Conservation (phyloP, 2,113 vertebrate genomes). For the Oreochromis aureus region DNA sequence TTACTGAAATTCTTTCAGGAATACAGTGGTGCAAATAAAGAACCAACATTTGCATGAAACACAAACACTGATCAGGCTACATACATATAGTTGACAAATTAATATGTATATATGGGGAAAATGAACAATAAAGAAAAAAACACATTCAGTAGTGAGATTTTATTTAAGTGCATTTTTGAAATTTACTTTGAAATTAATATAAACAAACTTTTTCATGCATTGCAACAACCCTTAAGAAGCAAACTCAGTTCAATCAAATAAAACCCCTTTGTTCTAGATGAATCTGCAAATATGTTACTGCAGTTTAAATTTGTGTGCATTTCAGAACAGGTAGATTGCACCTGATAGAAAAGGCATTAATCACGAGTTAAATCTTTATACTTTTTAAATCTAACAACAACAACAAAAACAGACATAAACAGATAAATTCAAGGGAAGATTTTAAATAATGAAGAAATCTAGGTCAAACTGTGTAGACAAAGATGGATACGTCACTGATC, state of each 20-base stretch:
- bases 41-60: not conserved
- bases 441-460: not conserved
- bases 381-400: not conserved
- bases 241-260: not conserved
- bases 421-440: not conserved
- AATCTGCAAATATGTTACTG: not conserved
- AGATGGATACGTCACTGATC: not conserved
- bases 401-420: not conserved
- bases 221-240: not conserved
- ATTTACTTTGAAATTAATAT: not conserved
- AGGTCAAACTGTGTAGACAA: constrained; percentile 32
- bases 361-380: not conserved
- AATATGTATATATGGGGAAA: not conserved
- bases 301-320: not conserved
- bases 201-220: not conserved
- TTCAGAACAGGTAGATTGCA: not conserved
- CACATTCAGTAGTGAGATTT: not conserved
- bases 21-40: not conserved
- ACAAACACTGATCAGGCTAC: not conserved
- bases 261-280: not conserved
- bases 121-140: not conserved
- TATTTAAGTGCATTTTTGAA: not conserved
- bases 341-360: not conserved
- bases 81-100: not conserved
- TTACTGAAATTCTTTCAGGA: not conserved